Conservation (phyloP, 92 coral and sea anemone genomes). For the Zoanthus gigantus region DNA sequence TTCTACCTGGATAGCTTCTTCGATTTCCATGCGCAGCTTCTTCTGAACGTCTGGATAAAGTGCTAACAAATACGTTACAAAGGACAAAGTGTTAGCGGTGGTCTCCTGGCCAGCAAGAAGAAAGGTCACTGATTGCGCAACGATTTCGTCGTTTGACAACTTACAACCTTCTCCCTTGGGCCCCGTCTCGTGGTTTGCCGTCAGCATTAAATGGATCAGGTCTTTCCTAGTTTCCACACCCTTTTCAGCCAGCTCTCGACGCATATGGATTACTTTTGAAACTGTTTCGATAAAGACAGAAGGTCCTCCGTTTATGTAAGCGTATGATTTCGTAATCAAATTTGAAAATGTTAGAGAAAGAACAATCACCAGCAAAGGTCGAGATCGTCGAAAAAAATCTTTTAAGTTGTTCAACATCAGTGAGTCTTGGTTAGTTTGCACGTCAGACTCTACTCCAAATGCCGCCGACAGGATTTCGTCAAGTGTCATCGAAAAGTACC, state of each 20-base stretch:
- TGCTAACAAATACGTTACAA: background rate
- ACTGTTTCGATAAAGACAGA: background rate
- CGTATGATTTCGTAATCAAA: background rate
- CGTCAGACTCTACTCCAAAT: background rate
- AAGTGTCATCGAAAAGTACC: too few relatives aligned
- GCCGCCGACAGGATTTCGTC: background rate
- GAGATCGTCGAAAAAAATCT: background rate
- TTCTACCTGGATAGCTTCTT: background rate
- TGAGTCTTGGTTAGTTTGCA: background rate
- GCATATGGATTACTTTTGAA: background rate
- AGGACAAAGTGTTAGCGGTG: background rate
- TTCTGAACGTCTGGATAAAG: background rate
- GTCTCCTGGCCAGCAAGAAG: background rate
- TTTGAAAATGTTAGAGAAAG: background rate
- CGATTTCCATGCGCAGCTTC: background rate
- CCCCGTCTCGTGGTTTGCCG: background rate
- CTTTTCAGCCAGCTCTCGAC: background rate
- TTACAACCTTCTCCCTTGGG: background rate
- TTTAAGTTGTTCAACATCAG: background rate
- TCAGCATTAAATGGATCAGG: background rate
- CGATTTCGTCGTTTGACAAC: background rate
- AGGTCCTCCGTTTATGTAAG: background rate
- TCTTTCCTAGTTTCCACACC: background rate
- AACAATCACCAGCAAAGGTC: background rate
- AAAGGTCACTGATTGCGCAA: background rate